phyloP scores from a whole-genome alignment of 2,797 vertebrate species.

The Nasua narica region DNA sequence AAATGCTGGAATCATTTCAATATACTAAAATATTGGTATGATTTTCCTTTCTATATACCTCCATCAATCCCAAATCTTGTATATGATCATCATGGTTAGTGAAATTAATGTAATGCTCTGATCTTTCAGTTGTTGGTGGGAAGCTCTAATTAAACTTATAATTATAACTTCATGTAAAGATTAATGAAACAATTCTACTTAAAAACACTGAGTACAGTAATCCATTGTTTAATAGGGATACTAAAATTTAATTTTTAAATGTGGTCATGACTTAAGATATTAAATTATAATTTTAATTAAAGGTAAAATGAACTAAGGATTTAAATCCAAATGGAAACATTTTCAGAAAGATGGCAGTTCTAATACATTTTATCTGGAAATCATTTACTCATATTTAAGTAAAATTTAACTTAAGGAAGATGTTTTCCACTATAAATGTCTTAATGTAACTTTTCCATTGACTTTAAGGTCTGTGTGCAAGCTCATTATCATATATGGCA shows the following conservation, averaged over 20 bases:
- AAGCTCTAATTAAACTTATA: not conserved
- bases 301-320: slow-evolving; percentile 3
- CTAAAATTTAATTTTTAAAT: slow-evolving; percentile 25
- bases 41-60: not conserved
- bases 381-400: not conserved
- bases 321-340: not conserved
- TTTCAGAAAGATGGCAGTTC: not conserved
- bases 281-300: not conserved
- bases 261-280: not conserved
- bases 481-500: not conserved
- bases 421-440: not conserved
- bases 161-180: not conserved
- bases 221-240: not conserved
- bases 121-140: not conserved
- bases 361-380: not conserved
- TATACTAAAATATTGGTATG: not conserved
- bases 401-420: slow-evolving; percentile 14
- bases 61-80: not conserved
- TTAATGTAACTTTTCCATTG: not conserved
- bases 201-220: not conserved
- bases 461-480: not conserved
- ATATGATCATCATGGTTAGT: not conserved
- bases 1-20: not conserved
- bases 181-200: slow-evolving; percentile 14
- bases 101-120: not conserved